Percentiles rank a stretch among this genome's conserved stretches.
Evolutionary conservation across 1,140 invertebrate species (phyloP).

Genomic region (Oedothorax gibbosus): DNA sequence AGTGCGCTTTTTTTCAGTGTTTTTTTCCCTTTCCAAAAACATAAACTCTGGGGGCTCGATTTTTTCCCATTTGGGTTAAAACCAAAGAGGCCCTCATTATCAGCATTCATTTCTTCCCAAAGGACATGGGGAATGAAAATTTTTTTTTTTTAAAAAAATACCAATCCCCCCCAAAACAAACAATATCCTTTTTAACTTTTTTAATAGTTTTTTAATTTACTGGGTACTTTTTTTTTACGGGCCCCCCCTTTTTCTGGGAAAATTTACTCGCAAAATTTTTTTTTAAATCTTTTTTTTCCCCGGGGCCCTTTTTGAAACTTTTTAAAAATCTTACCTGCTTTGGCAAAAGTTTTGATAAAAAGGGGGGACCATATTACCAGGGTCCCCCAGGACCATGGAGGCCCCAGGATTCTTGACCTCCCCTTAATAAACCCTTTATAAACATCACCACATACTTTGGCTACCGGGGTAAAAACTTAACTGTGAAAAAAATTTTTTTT

Average conservation of each 20-base stretch:
- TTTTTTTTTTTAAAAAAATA: conserved; percentile 10
- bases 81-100: no score
- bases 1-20: no score
- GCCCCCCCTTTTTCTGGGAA: not conserved
- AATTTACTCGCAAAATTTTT: not conserved
- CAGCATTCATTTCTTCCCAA: conserved; percentile 63
- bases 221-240: no score
- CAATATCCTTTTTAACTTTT: not conserved
- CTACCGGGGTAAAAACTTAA: not conserved
- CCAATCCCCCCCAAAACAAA: not conserved
- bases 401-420: conserved; percentile 22
- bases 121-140: conserved; percentile 62
- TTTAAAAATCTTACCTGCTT: conserved; percentile 2
- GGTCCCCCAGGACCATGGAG: conserved; percentile 34
- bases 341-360: conserved; percentile 43
- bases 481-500: no score
- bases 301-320: conserved; percentile 21
- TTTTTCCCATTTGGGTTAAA: no score
- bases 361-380: conserved; percentile 22
- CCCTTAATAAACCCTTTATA: not conserved
- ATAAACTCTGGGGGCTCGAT: no score
- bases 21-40: no score
- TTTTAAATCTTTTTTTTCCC: conserved; percentile 18
- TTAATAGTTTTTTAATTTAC: not conserved
- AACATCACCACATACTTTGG: not conserved